These are phyloP conservation scores for Vanacampus margaritifer DNA, from an alignment of 2,113 vertebrate species.

Conservation along the genomic window DNA sequence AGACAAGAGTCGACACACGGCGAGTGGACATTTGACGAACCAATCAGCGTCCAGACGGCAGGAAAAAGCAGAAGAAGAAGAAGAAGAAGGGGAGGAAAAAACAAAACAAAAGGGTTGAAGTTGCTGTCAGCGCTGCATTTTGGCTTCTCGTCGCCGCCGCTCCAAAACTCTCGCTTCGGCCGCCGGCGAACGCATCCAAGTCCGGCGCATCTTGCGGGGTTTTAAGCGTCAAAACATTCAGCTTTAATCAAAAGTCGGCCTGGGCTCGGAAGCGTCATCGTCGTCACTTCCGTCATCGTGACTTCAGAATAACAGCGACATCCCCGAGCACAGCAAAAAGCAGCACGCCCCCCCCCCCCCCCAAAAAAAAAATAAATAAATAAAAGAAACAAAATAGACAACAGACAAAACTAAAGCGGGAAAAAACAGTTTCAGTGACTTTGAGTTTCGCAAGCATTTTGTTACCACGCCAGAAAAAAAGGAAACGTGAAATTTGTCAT, in stretches of 20 bases:
- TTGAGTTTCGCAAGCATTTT: too few species aligned
- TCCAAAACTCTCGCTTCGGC: not conserved
- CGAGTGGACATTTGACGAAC: conserved; percentile 40
- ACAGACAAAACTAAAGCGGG: too few species aligned
- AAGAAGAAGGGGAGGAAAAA: too few species aligned
- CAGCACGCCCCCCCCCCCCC: too few species aligned
- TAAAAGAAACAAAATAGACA: too few species aligned
- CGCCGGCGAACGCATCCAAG: not conserved
- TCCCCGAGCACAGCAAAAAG: too few species aligned
- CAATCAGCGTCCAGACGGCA: conserved; percentile 49
- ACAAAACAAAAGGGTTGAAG: not conserved
- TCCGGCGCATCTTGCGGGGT: not conserved
- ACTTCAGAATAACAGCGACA: not conserved
- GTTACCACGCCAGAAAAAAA: too few species aligned
- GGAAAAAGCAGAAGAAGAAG: not conserved
- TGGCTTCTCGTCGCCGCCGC: not conserved
- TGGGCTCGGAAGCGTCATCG: conserved; percentile 7
- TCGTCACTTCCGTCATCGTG: conserved; percentile 8
- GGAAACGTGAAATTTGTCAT: too few species aligned
- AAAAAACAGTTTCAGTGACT: too few species aligned
- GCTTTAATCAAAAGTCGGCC: not conserved
- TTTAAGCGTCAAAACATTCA: not conserved
- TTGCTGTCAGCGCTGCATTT: not conserved
- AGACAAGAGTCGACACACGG: conserved; percentile 51
- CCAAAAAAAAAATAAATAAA: too few species aligned